These are phyloP conservation scores for Agraylea sexmaculata DNA, from an alignment of 1,140 invertebrate species.

Conservation along the genomic window DNA sequence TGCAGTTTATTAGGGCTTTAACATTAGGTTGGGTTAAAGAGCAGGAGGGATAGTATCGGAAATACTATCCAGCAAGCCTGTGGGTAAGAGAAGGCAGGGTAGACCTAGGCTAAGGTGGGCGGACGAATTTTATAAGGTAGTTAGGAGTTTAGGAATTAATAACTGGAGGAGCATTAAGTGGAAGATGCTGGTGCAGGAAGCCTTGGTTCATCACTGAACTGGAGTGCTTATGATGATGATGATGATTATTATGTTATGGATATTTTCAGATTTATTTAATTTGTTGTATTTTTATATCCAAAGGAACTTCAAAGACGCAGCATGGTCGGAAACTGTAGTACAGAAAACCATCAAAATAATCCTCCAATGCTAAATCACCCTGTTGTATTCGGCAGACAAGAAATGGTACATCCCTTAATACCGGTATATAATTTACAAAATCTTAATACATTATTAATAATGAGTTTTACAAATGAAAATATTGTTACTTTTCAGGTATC, in stretches of 20 bases:
- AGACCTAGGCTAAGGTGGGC: too few relatives aligned
- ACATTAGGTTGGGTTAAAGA: too few relatives aligned
- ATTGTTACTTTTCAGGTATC: constrained; percentile 27
- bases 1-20: too few relatives aligned
- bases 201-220: too few relatives aligned
- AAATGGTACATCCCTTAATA: constrained; percentile 11
- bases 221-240: too few relatives aligned
- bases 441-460: neutral
- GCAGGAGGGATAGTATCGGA: too few relatives aligned
- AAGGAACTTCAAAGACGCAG: constrained; percentile 49
- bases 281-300: constrained; percentile 4
- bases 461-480: neutral
- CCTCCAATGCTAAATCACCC: constrained; percentile 6
- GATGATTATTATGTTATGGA: neutral
- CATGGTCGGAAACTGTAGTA: constrained; percentile 30
- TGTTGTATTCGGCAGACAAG: constrained; percentile 7
- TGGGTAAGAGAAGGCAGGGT: too few relatives aligned
- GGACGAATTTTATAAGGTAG: too few relatives aligned
- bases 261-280: neutral
- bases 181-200: too few relatives aligned
- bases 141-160: too few relatives aligned
- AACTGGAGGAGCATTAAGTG: too few relatives aligned
- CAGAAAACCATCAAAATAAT: constrained; percentile 5
- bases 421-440: constrained; percentile 10
- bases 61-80: too few relatives aligned